These are phyloP conservation scores for Rhadinocentrus ornatus DNA, from an alignment of 2,797 vertebrate genomes.

Conservation along the genomic window DNA sequence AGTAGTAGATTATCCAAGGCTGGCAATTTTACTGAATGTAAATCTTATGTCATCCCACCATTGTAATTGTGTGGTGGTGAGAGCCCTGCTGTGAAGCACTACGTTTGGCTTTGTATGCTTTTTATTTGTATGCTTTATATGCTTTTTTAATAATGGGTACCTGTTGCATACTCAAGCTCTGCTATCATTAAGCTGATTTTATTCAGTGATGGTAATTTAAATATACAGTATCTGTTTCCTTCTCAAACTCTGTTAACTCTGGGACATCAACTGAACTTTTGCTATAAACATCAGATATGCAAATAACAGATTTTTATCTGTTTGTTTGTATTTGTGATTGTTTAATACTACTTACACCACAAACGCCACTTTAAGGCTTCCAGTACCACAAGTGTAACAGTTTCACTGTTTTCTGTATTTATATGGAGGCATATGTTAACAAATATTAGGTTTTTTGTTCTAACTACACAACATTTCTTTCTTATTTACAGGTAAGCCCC, in stretches of 20 bases:
- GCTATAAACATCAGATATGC: background rate
- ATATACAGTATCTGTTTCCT: background rate
- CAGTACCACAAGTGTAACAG: background rate
- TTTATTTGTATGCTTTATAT: too few relatives aligned
- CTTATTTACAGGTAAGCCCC: constrained; percentile 90
- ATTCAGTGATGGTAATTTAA: background rate
- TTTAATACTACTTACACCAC: background rate
- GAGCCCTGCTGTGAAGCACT: background rate
- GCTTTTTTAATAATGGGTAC: background rate
- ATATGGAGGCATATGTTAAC: background rate
- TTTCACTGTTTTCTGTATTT: background rate
- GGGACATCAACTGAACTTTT: background rate
- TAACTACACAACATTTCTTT: constrained; percentile 19
- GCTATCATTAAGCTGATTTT: background rate
- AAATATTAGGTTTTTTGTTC: background rate
- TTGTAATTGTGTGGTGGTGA: background rate
- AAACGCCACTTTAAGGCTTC: background rate
- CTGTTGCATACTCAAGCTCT: background rate
- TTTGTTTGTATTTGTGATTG: background rate
- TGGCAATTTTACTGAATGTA: constrained; percentile 27
- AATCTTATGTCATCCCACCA: background rate
- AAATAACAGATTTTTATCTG: background rate
- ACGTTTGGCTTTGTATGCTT: background rate
- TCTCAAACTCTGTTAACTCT: background rate
- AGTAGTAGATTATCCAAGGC: constrained; percentile 33